Base-by-base conservation (phyloP, 2,797 vertebrate genomes). In the Synaphobranchus kaupii region DNA sequence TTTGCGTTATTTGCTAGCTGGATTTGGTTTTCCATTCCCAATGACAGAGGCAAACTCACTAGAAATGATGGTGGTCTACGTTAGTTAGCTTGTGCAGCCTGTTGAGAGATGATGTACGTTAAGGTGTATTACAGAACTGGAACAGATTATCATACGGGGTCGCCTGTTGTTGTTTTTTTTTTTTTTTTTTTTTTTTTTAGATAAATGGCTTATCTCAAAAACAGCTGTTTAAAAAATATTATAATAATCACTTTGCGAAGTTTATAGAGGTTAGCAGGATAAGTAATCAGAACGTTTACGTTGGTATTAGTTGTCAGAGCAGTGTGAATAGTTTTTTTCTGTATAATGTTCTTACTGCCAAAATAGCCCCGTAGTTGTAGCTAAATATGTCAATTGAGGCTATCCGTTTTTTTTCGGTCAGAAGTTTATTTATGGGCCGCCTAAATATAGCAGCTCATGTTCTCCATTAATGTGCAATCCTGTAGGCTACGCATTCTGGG, bases 81-180 rank as follows among this genome's bases (percentile, higher is more conserved):
- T 39, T 39, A 39, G 6, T 47, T 80, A 25, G 76, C 76, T 22
- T 22, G 10, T n/a, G 50, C 86, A 81, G 28, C 81, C 81, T 68
- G 86, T 87, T 83, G 48, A 25, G 44, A 8, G 58, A 56, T 86
- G 58, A 48, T 81, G 85, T 86, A 63, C 50, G 44, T 56, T 80
- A 56, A 58, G 1, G 56, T 22, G 13, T n/a, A 63, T 48, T 86
- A 81, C 20, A 83, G 58, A 66, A 83, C 58, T 20, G 78, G 86
- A 84, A 20, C 82, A 52, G 81, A 54, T 28, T 58, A 81, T 86
- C 52, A n/a, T 84, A 34, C 39, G 44, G 22, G 78, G 58, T 83
- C 25, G 80, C 25, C 44, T 7, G 85, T 5, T 56, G 56, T 31
- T 82, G 13, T 39, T 34, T 8, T 25, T 28, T 63, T 25, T 7